Base-by-base conservation (phyloP, 1,140 invertebrate genomes). In the Grapholita molesta region DNA sequence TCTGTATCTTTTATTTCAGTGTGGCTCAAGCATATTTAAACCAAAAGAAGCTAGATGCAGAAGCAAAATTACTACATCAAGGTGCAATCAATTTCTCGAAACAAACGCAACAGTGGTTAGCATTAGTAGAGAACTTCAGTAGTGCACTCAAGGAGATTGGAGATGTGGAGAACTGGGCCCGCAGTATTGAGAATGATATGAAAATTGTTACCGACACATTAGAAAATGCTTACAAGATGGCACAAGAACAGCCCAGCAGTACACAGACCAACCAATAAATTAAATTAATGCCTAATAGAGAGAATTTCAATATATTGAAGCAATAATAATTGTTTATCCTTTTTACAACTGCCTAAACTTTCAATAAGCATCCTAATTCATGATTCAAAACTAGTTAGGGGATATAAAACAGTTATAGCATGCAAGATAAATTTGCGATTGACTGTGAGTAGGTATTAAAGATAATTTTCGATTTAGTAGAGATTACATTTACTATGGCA, bases 111-210 rank as follows among this genome's bases (percentile, higher is more conserved):
- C 97, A 99, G 78, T 99, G 99, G 99, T 88, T 99, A 0, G 95
- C 95, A 76, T 92, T 99, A 30, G 96, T 99, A 3, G 98, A 99
- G 88, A 96, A 96, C 69, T 99, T 99, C 79, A 99, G 98, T 76
- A 96, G 97, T 86, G 96, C 98, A 1, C 90, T 99, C 0, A 99
- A 99, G 94, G 98, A 99, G 94, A 95, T 99, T 57, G 99, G 99
- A 11, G 98, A 99, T 94, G 98, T 99, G 7, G 98, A 99, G 89
- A 99, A 99, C 91, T 99, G 99, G 99, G 97, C 99, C 0, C 95
- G 96, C 75, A 98, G 96, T 73, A 99, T 99, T 77, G 99, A 99
- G 92, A 95, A 95, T 61, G 99, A 99, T 89, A 98, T 99, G 95
- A 95, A 96, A 88, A 96, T 96, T 0, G 97, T 99, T 75, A 97